Conservation (phyloP, 1,140 invertebrate species). For the Psilanteris sp. region DNA sequence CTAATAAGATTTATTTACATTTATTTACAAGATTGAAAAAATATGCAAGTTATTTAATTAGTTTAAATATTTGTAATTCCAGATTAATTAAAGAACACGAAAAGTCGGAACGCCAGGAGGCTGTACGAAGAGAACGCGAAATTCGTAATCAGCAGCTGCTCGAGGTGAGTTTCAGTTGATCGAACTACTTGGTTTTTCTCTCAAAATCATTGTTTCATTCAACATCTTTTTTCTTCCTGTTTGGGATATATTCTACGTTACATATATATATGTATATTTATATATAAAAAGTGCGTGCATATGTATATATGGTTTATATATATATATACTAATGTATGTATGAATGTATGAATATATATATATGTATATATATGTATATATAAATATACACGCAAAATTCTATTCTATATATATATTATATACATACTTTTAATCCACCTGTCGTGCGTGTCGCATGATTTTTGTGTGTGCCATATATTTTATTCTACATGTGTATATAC, state of each 20-base stretch:
- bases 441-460: conserved; percentile 80
- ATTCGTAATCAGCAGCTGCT: conserved; percentile 86
- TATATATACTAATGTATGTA: conserved; percentile 41
- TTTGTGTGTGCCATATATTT: conserved; percentile 76
- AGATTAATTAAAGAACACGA: conserved; percentile 88
- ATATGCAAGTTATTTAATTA: no score
- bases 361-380: no score
- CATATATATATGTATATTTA: conserved; percentile 36
- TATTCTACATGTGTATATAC: conserved; percentile 70
- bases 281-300: no score
- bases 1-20: no score
- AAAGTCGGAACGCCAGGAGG: conserved; percentile 88
- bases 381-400: no score
- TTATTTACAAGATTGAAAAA: no score
- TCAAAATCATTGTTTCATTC: conserved; percentile 76
- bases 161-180: conserved; percentile 79
- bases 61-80: no score
- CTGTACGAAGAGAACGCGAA: conserved; percentile 87
- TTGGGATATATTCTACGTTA: conserved; percentile 73
- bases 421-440: conserved; percentile 77
- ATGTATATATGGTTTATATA: no score
- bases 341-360: conserved; percentile 31
- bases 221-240: conserved; percentile 76
- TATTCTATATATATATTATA: conserved; percentile 58
- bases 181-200: conserved; percentile 67